phyloP scores from a whole-genome alignment of 2,113 vertebrate genomes.

The Mirounga angustirostris region DNA sequence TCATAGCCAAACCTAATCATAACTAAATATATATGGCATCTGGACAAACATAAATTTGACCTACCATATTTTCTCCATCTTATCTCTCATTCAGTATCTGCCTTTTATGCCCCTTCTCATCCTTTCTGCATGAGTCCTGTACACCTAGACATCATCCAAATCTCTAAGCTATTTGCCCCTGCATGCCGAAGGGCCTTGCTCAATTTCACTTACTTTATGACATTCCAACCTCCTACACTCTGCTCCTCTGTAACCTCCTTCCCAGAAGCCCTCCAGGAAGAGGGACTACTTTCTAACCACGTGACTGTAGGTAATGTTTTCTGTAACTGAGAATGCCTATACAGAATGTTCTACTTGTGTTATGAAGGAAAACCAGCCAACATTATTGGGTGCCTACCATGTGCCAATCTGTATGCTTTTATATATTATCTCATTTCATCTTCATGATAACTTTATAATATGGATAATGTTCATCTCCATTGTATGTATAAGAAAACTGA shows the following conservation, averaged over 20 bases:
- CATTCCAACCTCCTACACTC: background rate
- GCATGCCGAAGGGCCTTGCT: background rate
- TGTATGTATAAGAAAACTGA: background rate
- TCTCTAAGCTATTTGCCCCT: background rate
- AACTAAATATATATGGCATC: background rate
- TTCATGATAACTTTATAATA: background rate
- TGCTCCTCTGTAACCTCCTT: background rate
- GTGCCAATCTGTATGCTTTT: background rate
- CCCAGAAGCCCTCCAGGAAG: background rate
- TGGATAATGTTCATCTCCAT: background rate
- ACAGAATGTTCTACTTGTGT: background rate
- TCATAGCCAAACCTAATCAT: background rate
- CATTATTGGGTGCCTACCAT: too few relatives aligned
- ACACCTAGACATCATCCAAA: fast-evolving
- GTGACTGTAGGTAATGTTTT: background rate
- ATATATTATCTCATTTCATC: background rate
- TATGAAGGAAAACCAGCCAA: background rate
- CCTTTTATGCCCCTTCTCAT: background rate
- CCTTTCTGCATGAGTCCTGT: background rate
- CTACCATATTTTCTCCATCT: background rate
- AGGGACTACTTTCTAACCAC: background rate
- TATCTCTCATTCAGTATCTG: background rate
- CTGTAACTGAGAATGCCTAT: background rate
- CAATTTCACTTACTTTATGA: background rate
- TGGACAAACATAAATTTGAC: background rate